A percentile compares a stretch with the other conserved stretches of the same genome.
These are phyloP conservation scores for Coenobita brevimanus DNA, from an alignment of 1,140 invertebrate genomes.

Conservation along the genomic window DNA sequence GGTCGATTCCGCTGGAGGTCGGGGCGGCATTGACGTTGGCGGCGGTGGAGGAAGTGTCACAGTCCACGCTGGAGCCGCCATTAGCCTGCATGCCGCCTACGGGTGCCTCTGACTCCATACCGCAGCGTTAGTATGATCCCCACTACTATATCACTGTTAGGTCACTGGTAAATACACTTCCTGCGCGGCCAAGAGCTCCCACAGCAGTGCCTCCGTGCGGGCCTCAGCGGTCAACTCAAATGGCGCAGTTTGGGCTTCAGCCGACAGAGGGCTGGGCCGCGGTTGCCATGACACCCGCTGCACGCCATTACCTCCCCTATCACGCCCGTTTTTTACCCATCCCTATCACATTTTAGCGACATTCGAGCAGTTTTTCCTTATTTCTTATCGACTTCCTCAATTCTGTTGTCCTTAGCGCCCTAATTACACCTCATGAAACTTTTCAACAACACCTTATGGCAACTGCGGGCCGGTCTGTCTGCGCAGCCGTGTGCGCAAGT, in stretches of 20 bases:
- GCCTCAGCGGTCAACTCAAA: slow-evolving; percentile 47
- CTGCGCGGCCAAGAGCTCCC: slow-evolving; percentile 33
- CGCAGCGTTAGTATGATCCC: neutral
- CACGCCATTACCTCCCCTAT: no score
- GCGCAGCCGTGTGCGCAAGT: slow-evolving; percentile 21
- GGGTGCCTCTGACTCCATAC: slow-evolving; percentile 39
- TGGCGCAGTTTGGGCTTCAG: slow-evolving; percentile 48
- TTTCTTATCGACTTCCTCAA: no score
- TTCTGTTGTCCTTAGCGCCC: no score
- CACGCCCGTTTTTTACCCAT: no score
- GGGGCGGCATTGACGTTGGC: neutral
- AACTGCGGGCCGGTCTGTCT: slow-evolving; percentile 8
- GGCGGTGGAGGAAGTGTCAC: slow-evolving; percentile 42
- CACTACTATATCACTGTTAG: slow-evolving; percentile 17
- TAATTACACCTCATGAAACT: no score
- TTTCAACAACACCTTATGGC: no score
- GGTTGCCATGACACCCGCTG: no score
- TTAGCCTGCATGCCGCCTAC: slow-evolving; percentile 42
- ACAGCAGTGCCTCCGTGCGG: slow-evolving; percentile 37
- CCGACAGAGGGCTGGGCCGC: slow-evolving; percentile 50
- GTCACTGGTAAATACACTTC: slow-evolving; percentile 3
- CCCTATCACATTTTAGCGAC: no score
- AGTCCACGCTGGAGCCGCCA: slow-evolving; percentile 43
- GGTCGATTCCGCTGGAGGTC: slow-evolving; percentile 48
- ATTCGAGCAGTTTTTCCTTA: no score